Percentiles rank a stretch among this genome's conserved stretches.
phyloP scores from a whole-genome alignment of 2,888 invertebrate genomes.

The Andrena minutula region DNA sequence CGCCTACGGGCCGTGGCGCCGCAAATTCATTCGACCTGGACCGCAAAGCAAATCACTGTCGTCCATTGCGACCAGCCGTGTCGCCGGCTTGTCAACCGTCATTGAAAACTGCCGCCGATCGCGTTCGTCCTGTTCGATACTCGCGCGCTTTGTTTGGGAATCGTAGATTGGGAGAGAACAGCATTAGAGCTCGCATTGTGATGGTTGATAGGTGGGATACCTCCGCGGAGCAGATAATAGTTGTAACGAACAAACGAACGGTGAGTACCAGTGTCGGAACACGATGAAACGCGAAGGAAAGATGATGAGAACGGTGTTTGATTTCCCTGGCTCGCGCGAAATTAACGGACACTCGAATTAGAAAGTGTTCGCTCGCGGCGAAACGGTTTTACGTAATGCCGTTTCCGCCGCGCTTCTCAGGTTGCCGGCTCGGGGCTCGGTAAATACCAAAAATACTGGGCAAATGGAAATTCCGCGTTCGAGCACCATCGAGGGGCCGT shows the following conservation, averaged over 20 bases:
- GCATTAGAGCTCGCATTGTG: neutral
- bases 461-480: constrained; percentile 51
- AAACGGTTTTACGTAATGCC: constrained; percentile 15
- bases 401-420: neutral
- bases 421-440: constrained; percentile 17
- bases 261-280: neutral
- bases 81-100: constrained; percentile 62
- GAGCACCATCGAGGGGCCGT: constrained; percentile 42
- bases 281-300: neutral
- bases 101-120: constrained; percentile 67
- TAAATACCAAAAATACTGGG: constrained; percentile 51
- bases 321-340: constrained; percentile 23
- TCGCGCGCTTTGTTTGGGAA: neutral
- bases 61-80: constrained; percentile 63
- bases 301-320: neutral
- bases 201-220: neutral
- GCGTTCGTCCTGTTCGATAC: constrained; percentile 20
- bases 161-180: neutral
- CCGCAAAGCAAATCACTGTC: constrained; percentile 82
- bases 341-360: constrained; percentile 40
- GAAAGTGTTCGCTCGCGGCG: constrained; percentile 8
- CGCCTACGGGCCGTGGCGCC: constrained; percentile 59
- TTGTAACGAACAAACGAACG: neutral
- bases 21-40: constrained; percentile 78
- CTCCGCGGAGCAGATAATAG: neutral